phyloP scores from a whole-genome alignment of 53 echinoderm and acorn worm species.

The Actinopyga echinites region DNA sequence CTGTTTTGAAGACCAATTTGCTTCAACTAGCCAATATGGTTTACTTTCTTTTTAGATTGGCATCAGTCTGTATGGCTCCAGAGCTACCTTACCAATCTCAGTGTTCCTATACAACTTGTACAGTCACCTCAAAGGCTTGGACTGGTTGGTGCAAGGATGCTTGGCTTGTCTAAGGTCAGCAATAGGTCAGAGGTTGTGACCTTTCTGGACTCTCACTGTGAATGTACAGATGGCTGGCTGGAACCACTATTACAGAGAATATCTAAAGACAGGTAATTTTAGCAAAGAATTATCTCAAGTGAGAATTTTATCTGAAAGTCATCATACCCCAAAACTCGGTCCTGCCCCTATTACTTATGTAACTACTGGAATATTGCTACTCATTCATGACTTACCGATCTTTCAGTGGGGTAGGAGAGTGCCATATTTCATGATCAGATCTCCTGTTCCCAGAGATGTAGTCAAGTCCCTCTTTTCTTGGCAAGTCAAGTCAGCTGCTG shows the following conservation, averaged over 20 bases:
- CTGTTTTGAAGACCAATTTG: no score
- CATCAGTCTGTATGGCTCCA: constrained; percentile 1
- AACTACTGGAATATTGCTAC: no score
- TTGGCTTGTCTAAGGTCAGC: constrained; percentile 70
- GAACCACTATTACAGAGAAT: constrained; percentile 81
- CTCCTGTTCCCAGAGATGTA: no score
- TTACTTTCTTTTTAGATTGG: constrained; percentile 4
- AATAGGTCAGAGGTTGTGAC: constrained; percentile 65
- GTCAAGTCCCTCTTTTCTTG: no score
- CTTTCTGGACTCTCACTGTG: constrained; percentile 86
- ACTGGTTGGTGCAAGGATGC: constrained; percentile 74
- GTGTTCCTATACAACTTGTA: constrained; percentile 59
- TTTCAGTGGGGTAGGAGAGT: no score
- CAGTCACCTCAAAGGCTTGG: constrained; percentile 63
- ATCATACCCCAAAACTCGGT: no score
- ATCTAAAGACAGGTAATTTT: constrained; percentile 69
- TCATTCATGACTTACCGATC: no score
- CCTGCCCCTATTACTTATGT: no score
- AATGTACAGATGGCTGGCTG: constrained; percentile 79
- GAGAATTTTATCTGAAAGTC: background rate
- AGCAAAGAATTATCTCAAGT: background rate
- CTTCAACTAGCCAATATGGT: no score
- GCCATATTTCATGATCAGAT: no score
- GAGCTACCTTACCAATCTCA: constrained; percentile 58
- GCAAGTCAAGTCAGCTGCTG: no score